Base-by-base conservation (phyloP, 2,797 vertebrate species). In the Apogon talboti region DNA sequence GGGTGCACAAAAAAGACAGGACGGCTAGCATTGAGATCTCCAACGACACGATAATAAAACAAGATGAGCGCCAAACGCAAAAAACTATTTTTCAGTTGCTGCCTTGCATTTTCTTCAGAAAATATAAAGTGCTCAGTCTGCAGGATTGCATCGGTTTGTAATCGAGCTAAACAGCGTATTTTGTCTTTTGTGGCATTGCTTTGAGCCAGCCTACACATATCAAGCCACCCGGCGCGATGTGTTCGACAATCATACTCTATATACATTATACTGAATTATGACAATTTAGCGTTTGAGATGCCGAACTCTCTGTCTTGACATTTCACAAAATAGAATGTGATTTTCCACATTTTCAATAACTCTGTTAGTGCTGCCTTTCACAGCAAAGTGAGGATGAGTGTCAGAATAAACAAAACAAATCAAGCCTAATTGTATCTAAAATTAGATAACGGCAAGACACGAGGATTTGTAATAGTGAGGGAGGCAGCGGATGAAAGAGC, bases 371-470 rank as follows among this genome's bases (percentile, higher is more conserved):
- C 55, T 28, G 66, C 61, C 19, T 87, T 80, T 85, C 56, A 82
- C 73, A 79, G 44, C 63, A 38, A 49, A 80, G 76, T 33, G 53
- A 51, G 65, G 52, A 64, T 62, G 66, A 73, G 72, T 79, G 81
- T 81, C 71, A 73, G 81, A 79, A 76, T 56, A 84, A 89, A 84
- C 81, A 76, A 87, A 90, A 89, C 87, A 83, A 85, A 91, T 89
- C 86, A 81, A 70, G 53, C 61, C 66, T 83, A 88, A 92, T 89
- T 91, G 85, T 74, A 56, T 78, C 87, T 89, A 85, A 89, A 92
- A 89, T 89, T 87, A 90, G 84, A 86, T 73, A 71, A 84, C 44
- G 74, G 61, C 50, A 64, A 82, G 79, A 87, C 81, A 67, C 74
- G 74, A 76, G 69, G 71, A 81, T 82, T 66, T 77, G 74, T 67